Evolutionary conservation across 2,888 invertebrate genomes (phyloP).

Genomic region (Blastobasis lacticolella): DNA sequence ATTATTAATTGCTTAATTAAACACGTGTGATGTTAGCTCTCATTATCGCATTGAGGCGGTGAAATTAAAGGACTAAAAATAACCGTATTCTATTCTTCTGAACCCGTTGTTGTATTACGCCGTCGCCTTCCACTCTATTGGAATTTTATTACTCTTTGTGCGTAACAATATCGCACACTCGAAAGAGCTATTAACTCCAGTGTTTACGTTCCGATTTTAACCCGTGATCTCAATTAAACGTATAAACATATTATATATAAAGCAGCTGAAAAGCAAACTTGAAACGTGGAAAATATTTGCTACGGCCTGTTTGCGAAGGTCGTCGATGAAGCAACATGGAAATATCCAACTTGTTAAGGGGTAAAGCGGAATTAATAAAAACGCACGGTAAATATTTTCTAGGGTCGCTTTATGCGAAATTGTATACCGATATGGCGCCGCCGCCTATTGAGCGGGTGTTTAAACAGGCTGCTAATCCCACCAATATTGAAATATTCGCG

Average conservation of each 20-base stretch:
- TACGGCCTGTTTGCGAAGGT: too few relatives aligned
- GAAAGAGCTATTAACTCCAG: too few relatives aligned
- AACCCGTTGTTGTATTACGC: too few relatives aligned
- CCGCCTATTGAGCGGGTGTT: slow-evolving; percentile 61
- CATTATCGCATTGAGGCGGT: background rate
- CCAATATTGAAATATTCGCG: slow-evolving; percentile 73
- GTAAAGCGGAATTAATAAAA: slow-evolving; percentile 45
- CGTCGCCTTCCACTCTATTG: too few relatives aligned
- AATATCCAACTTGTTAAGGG: background rate
- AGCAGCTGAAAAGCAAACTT: background rate
- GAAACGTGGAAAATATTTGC: too few relatives aligned
- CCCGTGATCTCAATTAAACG: background rate
- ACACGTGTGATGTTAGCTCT: background rate
- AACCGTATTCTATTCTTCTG: background rate
- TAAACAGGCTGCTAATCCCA: slow-evolving; percentile 70
- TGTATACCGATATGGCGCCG: slow-evolving; percentile 64
- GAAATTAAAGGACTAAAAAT: background rate
- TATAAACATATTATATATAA: background rate
- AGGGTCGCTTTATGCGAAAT: slow-evolving; percentile 56
- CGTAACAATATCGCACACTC: too few relatives aligned
- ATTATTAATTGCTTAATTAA: background rate
- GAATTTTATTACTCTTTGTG: too few relatives aligned
- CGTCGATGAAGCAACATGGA: too few relatives aligned
- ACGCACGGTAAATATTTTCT: slow-evolving; percentile 61
- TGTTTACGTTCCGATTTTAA: background rate